Evolutionary conservation across 2,113 vertebrate species (phyloP), one percentile per base, ranked within the genome.

Genomic region (Romanogobio albipinnatus): DNA sequence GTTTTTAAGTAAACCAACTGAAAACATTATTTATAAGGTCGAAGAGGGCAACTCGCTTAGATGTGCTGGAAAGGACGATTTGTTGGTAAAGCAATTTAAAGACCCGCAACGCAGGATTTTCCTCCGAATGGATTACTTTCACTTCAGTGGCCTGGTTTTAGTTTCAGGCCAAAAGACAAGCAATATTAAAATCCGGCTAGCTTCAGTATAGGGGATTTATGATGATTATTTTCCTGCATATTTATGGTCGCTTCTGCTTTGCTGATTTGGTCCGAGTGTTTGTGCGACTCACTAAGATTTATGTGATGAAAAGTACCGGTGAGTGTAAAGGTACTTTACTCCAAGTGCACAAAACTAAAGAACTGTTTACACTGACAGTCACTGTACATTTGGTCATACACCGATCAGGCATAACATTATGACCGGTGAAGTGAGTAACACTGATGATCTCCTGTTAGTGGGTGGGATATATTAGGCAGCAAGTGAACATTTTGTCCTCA

Each of bases 131-230:
- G 70, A 83, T 84, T 84, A 56, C 62, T 77, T 84, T 70, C 64
- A 77, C 61, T 78, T 78, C 58, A 84, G 24, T 58, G 59, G 22
- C 33, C 75, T 78, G 83, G 64, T 84, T 84, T 84, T 84, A 77
- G 74, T 84, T 76, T 66, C 83, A 70, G 61, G 29, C 71, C 61
- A 66, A 68, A 78, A 84, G 83, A 68, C 74, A 29, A 68, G 83
- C 39, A 43, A 43, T 68, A 68, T 78, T 84, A 39, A 49, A 84
- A 70, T 36, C 61, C 11, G 15, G 19, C 74, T 70, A 66, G 78
- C 78, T 22, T 68, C 64, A 29, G 83, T 56, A 24, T 78, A n/a
- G 51, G 26, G 76, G 75, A 68, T 84, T 84, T 51, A 84, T 77
- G 51, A 70, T 84, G 51, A 84, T 53, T 56, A 70, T 68, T 51